Conservation (phyloP, 2,113 vertebrate species). For the Eptatretus burgeri region DNA sequence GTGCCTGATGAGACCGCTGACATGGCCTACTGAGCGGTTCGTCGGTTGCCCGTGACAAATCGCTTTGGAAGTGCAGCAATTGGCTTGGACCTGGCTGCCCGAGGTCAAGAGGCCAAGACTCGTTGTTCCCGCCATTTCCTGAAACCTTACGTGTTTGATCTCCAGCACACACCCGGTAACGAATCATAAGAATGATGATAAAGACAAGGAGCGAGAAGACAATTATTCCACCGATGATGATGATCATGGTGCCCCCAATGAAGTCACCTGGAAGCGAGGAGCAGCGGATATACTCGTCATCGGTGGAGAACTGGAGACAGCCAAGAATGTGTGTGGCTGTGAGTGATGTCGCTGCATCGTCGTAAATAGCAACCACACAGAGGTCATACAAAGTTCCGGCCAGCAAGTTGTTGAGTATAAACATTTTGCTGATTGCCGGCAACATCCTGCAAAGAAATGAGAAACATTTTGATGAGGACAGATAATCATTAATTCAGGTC, state of each 20-base stretch:
- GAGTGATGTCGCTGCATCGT: conserved; percentile 71
- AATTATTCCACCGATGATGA: conserved; percentile 93
- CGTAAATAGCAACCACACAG: conserved; percentile 85
- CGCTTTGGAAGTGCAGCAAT: conserved; percentile 26
- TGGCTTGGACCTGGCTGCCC: conserved; percentile 37
- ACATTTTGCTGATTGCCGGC: conserved; percentile 84
- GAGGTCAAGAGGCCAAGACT: conserved; percentile 74
- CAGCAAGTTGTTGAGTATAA: conserved; percentile 84
- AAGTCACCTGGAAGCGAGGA: conserved; percentile 99
- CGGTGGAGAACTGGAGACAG: conserved; percentile 72
- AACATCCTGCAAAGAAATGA: conserved; percentile 47
- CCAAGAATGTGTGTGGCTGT: conserved; percentile 81
- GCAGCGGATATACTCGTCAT: conserved; percentile 85
- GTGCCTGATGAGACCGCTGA: conserved; percentile 28
- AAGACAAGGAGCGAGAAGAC: conserved; percentile 87
- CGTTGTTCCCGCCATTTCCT: conserved; percentile 43
- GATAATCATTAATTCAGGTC: too few relatives aligned
- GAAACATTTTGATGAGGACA: too few relatives aligned
- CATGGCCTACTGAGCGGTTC: conserved; percentile 15
- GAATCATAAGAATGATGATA: conserved; percentile 98
- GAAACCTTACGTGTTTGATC: conserved; percentile 45
- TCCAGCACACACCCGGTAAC: conserved; percentile 83
- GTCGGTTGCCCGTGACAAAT: conserved; percentile 23
- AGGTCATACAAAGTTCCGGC: conserved; percentile 70
- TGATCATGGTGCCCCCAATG: conserved; percentile 95